Evolutionary conservation across 1,140 invertebrate species (phyloP).

Genomic region (Gyrodactylus bullatarudis): DNA sequence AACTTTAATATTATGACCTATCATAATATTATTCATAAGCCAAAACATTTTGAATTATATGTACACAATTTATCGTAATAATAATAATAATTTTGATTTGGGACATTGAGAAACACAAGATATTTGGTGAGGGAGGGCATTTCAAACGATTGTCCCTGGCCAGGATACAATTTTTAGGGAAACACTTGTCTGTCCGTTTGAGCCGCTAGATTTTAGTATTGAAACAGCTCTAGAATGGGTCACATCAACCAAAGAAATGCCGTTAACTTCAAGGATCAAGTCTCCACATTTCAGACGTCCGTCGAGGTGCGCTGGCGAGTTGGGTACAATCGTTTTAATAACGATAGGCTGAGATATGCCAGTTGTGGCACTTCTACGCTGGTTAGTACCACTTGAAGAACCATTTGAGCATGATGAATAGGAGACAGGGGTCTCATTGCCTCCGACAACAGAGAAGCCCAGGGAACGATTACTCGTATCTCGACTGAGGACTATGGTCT

Average conservation of each 20-base stretch:
- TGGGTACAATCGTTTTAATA: constrained; percentile 23
- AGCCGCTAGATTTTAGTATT: constrained; percentile 13
- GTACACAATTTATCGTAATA: no score
- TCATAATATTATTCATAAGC: no score
- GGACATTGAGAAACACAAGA: no score
- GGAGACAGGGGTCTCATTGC: constrained; percentile 17
- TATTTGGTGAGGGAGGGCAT: no score
- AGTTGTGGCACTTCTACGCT: neutral
- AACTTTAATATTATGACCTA: no score
- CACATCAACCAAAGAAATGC: constrained; percentile 19
- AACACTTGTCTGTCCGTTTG: constrained; percentile 11
- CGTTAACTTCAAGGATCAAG: constrained; percentile 23
- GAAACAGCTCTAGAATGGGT: constrained; percentile 21
- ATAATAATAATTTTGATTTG: no score
- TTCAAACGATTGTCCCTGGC: constrained; percentile 18
- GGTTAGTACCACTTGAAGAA: neutral
- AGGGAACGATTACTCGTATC: constrained; percentile 16
- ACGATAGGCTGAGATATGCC: constrained; percentile 18
- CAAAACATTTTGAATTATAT: no score
- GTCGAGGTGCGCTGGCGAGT: constrained; percentile 23
- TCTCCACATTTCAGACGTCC: constrained; percentile 23
- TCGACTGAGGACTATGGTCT: constrained; percentile 20
- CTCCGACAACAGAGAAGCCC: constrained; percentile 25
- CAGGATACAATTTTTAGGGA: constrained; percentile 17
- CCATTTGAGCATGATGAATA: neutral